A percentile compares a stretch with the other conserved stretches of the same genome.
These are phyloP conservation scores for Apogon hyalosoma DNA, from an alignment of 2,797 vertebrate genomes.

Conservation along the genomic window DNA sequence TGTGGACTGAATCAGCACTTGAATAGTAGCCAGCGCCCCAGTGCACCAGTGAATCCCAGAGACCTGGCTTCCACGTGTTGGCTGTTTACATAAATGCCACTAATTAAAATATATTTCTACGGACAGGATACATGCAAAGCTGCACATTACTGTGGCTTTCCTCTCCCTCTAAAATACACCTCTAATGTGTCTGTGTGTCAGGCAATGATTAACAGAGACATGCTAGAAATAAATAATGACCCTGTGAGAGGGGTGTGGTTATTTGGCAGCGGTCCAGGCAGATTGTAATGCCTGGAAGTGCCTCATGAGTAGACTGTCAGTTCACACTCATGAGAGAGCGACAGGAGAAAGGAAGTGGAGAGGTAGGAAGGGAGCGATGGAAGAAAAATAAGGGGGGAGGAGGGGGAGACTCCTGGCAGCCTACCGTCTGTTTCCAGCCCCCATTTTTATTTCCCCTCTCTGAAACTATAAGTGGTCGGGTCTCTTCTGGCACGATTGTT, in stretches of 20 bases:
- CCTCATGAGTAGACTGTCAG: constrained; percentile 43
- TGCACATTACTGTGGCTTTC: constrained; percentile 1
- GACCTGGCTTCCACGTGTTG: constrained; percentile 43
- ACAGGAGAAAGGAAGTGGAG: constrained; percentile 36
- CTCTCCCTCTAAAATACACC: constrained; percentile 30
- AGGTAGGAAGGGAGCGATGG: constrained; percentile 12
- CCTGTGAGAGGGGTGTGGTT: constrained; percentile 51
- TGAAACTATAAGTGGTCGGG: constrained; percentile 64
- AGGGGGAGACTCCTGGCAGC: constrained; percentile 38
- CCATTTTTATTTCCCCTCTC: constrained; percentile 43
- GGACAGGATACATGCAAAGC: not conserved
- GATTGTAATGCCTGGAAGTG: constrained; percentile 38
- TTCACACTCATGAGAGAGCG: constrained; percentile 32
- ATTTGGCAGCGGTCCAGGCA: constrained; percentile 39
- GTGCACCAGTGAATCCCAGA: constrained; percentile 48
- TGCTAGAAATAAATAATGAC: constrained; percentile 46
- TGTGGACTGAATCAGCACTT: constrained; percentile 68
- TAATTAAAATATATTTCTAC: constrained; percentile 36
- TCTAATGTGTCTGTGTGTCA: not conserved
- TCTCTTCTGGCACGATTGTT: constrained; percentile 71
- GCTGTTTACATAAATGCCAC: constrained; percentile 58
- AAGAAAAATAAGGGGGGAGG: not conserved
- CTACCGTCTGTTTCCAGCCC: constrained; percentile 54
- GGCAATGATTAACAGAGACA: constrained; percentile 10
- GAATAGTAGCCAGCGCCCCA: constrained; percentile 58